Percentiles rank a stretch among this genome's conserved stretches.
These are phyloP conservation scores for Echinometra lucunter DNA, from an alignment of 53 echinoderm and acorn worm genomes.

Conservation along the genomic window DNA sequence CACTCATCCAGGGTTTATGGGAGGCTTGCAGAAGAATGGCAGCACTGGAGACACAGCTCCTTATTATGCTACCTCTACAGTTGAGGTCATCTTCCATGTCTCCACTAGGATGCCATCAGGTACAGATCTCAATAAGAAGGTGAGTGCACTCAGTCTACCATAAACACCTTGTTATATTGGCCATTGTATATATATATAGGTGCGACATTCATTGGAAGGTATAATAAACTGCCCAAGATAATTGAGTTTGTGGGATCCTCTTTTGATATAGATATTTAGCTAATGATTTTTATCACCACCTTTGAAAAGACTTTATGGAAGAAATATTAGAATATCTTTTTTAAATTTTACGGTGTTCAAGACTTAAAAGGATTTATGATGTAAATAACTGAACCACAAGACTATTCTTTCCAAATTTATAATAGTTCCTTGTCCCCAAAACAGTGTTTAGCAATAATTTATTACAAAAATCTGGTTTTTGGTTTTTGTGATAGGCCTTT, in stretches of 20 bases:
- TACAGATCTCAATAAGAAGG: constrained; percentile 84
- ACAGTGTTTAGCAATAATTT: no score
- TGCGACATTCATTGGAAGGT: background rate
- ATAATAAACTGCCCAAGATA: no score
- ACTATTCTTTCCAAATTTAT: no score
- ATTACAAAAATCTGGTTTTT: no score
- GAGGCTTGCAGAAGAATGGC: constrained; percentile 92
- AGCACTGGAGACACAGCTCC: constrained; percentile 96
- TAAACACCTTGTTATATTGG: background rate
- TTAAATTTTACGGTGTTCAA: no score
- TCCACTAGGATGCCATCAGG: constrained; percentile 97
- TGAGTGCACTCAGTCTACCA: constrained; percentile 39
- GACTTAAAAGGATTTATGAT: no score
- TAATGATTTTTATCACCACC: no score
- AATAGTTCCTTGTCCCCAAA: no score
- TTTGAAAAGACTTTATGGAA: no score
- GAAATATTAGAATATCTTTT: no score
- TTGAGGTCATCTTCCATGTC: constrained; percentile 97
- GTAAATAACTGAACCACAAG: no score
- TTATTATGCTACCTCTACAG: constrained; percentile 91
- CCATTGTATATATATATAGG: background rate
- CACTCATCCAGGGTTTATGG: constrained; percentile 96
- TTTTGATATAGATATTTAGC: background rate
- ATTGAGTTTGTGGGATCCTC: no score
- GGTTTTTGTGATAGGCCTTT: background rate